Percentiles rank a stretch among this genome's conserved stretches.
Conservation (phyloP, 2,113 vertebrate species). For the Lasiurus borealis region DNA sequence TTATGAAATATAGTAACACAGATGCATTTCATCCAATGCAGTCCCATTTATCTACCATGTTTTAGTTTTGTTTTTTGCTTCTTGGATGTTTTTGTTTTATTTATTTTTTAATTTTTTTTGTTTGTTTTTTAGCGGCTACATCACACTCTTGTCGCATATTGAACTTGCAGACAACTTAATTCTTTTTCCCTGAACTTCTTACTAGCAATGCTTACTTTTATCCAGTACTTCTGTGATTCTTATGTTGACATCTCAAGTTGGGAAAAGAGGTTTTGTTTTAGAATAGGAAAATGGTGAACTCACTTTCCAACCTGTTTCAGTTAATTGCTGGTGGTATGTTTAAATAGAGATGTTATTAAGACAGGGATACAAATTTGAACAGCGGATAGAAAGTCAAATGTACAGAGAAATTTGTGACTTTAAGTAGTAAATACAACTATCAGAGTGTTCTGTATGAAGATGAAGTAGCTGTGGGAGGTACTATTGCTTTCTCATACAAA, state of each 20-base stretch:
- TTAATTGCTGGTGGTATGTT: constrained; percentile 33
- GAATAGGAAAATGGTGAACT: not conserved
- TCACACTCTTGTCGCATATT: not conserved
- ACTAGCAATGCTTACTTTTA: not conserved
- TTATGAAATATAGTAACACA: not conserved
- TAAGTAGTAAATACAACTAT: constrained; percentile 56
- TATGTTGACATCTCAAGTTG: not conserved
- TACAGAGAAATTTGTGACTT: constrained; percentile 51
- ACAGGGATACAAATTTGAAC: not conserved
- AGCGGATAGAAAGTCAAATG: constrained; percentile 42
- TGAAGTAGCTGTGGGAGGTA: constrained; percentile 6
- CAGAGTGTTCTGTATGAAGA: constrained; percentile 44
- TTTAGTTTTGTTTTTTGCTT: not conserved
- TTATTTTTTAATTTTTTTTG: not conserved
- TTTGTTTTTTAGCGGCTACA: not conserved
- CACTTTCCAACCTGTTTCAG: constrained; percentile 10
- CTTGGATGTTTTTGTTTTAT: not conserved
- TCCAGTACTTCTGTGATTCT: not conserved
- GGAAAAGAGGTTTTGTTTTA: not conserved
- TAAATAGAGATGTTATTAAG: constrained; percentile 48
- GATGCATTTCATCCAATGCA: not conserved
- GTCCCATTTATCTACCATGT: not conserved
- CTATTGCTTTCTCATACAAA: not conserved
- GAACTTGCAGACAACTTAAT: constrained; percentile 18
- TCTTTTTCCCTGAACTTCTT: constrained; percentile 7